Evolutionary conservation across 2,113 vertebrate genomes (phyloP).

Genomic region (Lasiurus cinereus): DNA sequence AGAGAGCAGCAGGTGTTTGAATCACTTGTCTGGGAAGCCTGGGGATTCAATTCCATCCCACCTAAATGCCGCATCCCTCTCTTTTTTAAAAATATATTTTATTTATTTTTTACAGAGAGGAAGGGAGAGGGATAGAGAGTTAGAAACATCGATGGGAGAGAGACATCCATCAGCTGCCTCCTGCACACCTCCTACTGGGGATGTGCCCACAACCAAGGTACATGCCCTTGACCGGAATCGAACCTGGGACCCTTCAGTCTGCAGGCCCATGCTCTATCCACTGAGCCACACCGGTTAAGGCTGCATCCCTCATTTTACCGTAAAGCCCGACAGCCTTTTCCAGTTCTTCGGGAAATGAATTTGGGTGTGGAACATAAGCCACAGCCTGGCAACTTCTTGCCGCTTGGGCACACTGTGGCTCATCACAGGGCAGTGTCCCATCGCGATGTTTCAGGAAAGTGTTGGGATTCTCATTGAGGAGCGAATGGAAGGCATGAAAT

Average conservation of each 20-base stretch:
- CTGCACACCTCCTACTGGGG: too few species aligned
- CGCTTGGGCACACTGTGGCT: background rate
- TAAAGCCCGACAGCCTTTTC: conserved; percentile 23
- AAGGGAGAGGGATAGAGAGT: too few species aligned
- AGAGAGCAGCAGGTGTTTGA: conserved; percentile 17
- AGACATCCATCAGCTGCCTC: too few species aligned
- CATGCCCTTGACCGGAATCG: too few species aligned
- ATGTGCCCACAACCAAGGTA: too few species aligned
- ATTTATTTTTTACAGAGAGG: too few species aligned
- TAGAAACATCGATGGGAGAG: too few species aligned
- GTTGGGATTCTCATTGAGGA: background rate
- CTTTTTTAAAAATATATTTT: background rate
- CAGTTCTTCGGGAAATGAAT: background rate
- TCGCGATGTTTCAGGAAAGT: background rate
- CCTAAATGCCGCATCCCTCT: conserved; percentile 28
- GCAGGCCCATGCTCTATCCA: too few species aligned
- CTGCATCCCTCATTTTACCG: conserved; percentile 6
- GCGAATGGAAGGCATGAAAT: background rate
- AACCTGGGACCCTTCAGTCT: too few species aligned
- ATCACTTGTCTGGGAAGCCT: conserved; percentile 48
- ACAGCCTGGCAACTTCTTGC: background rate
- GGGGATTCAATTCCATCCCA: conserved; percentile 65
- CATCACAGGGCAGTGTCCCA: background rate
- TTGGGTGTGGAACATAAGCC: conserved; percentile 59
- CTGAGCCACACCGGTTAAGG: background rate